phyloP scores from a whole-genome alignment of 2,888 invertebrate species.

The Chalcosyrphus nemorum region DNA sequence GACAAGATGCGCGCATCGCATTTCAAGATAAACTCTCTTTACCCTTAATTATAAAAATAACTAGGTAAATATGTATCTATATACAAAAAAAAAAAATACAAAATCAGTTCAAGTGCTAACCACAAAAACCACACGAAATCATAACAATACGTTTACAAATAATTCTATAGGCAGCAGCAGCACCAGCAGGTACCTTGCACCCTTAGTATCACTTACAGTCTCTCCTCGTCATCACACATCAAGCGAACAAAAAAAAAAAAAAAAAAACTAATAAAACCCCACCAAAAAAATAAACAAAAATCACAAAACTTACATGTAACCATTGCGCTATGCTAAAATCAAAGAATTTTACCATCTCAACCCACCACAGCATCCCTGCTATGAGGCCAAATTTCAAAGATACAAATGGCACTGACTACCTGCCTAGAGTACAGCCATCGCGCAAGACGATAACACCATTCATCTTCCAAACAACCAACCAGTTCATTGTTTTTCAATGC shows the following conservation, averaged over 20 bases:
- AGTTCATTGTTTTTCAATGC: slow-evolving; percentile 45
- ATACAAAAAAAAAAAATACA: neutral
- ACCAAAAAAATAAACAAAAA: slow-evolving; percentile 22
- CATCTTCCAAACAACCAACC: slow-evolving; percentile 42
- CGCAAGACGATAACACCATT: slow-evolving; percentile 64
- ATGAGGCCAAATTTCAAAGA: slow-evolving; percentile 7
- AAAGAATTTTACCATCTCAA: slow-evolving; percentile 1
- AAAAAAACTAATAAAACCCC: slow-evolving; percentile 12
- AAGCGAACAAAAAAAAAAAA: neutral
- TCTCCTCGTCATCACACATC: slow-evolving; percentile 4
- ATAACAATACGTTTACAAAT: slow-evolving; percentile 31
- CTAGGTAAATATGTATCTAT: neutral
- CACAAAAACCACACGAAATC: slow-evolving; percentile 55
- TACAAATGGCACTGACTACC: slow-evolving; percentile 56
- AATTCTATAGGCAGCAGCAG: slow-evolving; percentile 31
- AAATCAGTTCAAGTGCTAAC: slow-evolving; percentile 67
- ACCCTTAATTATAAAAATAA: neutral
- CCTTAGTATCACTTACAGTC: slow-evolving; percentile 55
- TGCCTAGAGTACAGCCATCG: slow-evolving; percentile 67
- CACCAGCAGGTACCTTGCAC: slow-evolving; percentile 50
- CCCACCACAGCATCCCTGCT: slow-evolving; percentile 31
- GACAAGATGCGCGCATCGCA: no score
- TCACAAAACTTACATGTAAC: slow-evolving; percentile 11
- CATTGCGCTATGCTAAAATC: slow-evolving; percentile 1
- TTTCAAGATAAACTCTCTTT: no score